These are phyloP conservation scores for Stegastes partitus DNA, from an alignment of 2,113 vertebrate species.

Conservation along the genomic window DNA sequence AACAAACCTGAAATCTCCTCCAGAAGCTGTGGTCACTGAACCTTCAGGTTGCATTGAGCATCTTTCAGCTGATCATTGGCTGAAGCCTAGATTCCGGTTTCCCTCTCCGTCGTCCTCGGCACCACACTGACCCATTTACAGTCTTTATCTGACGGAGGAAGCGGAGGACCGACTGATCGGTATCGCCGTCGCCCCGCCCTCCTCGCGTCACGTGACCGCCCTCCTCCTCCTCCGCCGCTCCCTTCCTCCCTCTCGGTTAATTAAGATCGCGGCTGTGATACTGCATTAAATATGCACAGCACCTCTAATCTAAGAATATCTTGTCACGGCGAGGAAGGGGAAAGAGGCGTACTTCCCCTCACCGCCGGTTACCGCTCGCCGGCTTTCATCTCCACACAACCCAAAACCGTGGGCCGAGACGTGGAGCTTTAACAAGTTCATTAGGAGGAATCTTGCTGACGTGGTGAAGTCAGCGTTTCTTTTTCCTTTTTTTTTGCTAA, in stretches of 20 bases:
- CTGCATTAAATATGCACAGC: slow-evolving; percentile 80
- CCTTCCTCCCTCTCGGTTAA: slow-evolving; percentile 67
- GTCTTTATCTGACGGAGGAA: slow-evolving; percentile 41
- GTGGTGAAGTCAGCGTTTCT: background rate
- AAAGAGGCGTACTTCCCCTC: slow-evolving; percentile 30
- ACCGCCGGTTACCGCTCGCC: slow-evolving; percentile 21
- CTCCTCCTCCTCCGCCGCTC: slow-evolving; percentile 46
- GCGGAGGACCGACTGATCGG: slow-evolving; percentile 64
- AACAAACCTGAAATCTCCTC: no score
- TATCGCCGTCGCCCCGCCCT: slow-evolving; percentile 50
- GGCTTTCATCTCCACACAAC: slow-evolving; percentile 23
- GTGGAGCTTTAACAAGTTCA: slow-evolving; percentile 12
- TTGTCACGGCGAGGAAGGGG: slow-evolving; percentile 48
- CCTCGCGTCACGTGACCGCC: slow-evolving; percentile 53
- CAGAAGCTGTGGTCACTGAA: no score
- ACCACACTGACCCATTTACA: slow-evolving; percentile 68
- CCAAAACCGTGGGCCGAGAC: background rate
- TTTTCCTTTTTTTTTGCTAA: no score
- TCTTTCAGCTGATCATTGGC: no score
- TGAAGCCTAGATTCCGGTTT: no score
- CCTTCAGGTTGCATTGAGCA: no score
- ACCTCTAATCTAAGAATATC: slow-evolving; percentile 82
- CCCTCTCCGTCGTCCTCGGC: slow-evolving; percentile 18
- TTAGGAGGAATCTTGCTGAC: slow-evolving; percentile 6
- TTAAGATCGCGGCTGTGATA: slow-evolving; percentile 81